Base-by-base conservation (phyloP, 2,113 vertebrate genomes). In the Suncus etruscus region DNA sequence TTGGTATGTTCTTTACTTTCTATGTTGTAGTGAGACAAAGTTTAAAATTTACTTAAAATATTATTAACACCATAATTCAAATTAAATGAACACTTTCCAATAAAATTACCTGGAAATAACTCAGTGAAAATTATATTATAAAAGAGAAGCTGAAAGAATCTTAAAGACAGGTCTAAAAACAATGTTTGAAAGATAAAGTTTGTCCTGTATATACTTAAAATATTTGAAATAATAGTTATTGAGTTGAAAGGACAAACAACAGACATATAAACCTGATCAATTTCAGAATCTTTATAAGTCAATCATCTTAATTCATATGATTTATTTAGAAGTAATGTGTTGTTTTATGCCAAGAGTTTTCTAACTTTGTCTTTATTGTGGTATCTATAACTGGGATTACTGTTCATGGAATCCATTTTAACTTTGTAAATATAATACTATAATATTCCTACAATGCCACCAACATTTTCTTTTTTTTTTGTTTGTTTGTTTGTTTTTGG, bases 191-290 rank as follows among this genome's bases (percentile, higher is more conserved):
- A 61, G n/a, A 79, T 82, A n/a, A 10, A 39, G 39, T 74, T 76
- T 89, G 83, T 20, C 25, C 65, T 66, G 80, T 92, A 25, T 85
- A 70, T 22, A 74, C 29, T 90, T 85, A 51, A 79, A 72, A 45
- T 65, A 70, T 78, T 92, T 91, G 74, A 32, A 70, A 77, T 92
- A 25, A 73, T 31, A 63, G 65, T 89, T 63, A 70, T 10, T 32
- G 8, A 15, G 32, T 63, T 83, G 15, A 91, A 54, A 70, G 31
- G 29, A 75, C 22, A 54, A 90, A 77, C 18, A 65, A 69, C 3
- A 82, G n/a, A 82, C 11, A 72, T 78, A 66, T 12, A 93, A 87
- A 20, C 45, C 50, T 63, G 20, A 12, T 5, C 50, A 85, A 2
- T 48, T 70, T 12, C 8, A 76, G 65, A 93, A 20, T 16, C 12